Evolutionary conservation across 2,113 vertebrate species (phyloP), one percentile per base, ranked within the genome.

Genomic region (Cranoglanis bouderius): DNA sequence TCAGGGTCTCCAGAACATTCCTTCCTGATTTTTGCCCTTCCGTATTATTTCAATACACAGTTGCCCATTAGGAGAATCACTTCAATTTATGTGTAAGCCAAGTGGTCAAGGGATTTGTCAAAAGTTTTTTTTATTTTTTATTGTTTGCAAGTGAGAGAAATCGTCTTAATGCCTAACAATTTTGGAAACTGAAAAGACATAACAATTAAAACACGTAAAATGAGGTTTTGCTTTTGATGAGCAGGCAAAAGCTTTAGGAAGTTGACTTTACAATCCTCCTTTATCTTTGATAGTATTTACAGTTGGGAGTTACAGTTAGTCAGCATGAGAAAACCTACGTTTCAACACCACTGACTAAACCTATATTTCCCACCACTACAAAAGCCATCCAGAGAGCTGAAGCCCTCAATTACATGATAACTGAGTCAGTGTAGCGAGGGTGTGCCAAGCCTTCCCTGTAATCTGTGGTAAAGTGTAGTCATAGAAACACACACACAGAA

Each of bases 371-470:
- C 88, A 91, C 88, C 89, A 86, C 82, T 90, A 90, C 84, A 91
- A 91, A 91, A 90, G 90, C 49, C 85, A 53, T 84, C 83, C 84
- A 57, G n/a, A 88, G 80, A 84, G 32, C 57, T 88, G 88, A 87
- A 93, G 90, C 94, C 94, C 93, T 93, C 94, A 94, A 94, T 94
- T 94, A 13, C 92, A 92, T 19, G 88, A 90, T 88, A 92, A 78
- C 92, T 95, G 94, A 95, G 93, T 94, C 93, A 94, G 92, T 93
- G 91, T 89, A 92, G 89, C 90, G 89, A 89, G 92, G 94, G 94
- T 92, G 95, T 94, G 94, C 88, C 94, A 74, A 90, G 75, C 88
- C 91, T 38, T 92, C 94, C 95, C 94, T 95, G 94, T 94, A 95
- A 96, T 95, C 94, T 95, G 94, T 82, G 95, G 95, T 92, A 92